These are phyloP conservation scores for Colinus virginianus DNA, from an alignment of 2,113 vertebrate species.

Conservation along the genomic window DNA sequence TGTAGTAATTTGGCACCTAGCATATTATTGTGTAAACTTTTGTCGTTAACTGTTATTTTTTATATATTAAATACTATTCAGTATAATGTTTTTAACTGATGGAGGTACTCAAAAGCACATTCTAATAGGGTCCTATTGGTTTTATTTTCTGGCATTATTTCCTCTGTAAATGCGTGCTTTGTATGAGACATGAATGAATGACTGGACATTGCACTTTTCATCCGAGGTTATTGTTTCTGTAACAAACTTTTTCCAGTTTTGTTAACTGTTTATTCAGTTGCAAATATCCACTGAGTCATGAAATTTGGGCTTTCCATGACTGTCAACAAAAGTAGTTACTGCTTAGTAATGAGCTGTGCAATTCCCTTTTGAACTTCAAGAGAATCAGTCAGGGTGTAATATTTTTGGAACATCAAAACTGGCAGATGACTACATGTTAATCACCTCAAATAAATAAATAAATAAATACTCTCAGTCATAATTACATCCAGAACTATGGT, in stretches of 20 bases:
- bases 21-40: neutral
- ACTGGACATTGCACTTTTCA: conserved; percentile 28
- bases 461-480: conserved; percentile 25
- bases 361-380: conserved; percentile 56
- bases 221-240: conserved; percentile 62
- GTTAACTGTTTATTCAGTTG: conserved; percentile 74
- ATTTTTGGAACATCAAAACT: conserved; percentile 70
- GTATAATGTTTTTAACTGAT: neutral
- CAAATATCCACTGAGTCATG: conserved; percentile 75
- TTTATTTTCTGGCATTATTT: conserved; percentile 34
- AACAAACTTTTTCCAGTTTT: conserved; percentile 72
- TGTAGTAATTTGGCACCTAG: neutral
- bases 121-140: conserved; percentile 39
- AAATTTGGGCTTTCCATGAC: conserved; percentile 74
- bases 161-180: conserved; percentile 48
- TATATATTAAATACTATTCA: neutral
- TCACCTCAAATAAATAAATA: conserved; percentile 35
- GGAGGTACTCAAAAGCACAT: neutral
- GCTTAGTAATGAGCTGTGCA: conserved; percentile 65
- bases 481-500: conserved; percentile 30
- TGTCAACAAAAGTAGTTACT: conserved; percentile 71
- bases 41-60: neutral
- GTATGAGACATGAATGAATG: conserved; percentile 56
- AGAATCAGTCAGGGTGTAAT: conserved; percentile 50
- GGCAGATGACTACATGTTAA: conserved; percentile 58